A percentile compares a stretch with the other conserved stretches of the same genome.
phyloP scores from a whole-genome alignment of 2,797 vertebrate genomes.

The Muscicapa striata region DNA sequence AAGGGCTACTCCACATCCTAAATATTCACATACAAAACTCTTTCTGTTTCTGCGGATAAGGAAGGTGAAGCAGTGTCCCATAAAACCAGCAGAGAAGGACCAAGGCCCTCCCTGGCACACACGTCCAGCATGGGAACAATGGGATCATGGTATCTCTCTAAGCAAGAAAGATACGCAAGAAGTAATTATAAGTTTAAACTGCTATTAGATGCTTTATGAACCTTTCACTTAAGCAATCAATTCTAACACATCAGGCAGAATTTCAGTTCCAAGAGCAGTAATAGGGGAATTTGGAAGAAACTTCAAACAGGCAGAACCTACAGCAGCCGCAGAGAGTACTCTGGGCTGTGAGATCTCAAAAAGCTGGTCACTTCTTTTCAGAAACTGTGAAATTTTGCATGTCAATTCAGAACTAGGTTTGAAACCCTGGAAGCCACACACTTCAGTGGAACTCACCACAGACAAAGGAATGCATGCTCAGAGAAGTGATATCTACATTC shows the following conservation, averaged over 20 bases:
- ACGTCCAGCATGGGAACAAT: rapidly evolving
- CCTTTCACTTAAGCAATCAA: neutral
- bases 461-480: rapidly evolving
- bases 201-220: neutral
- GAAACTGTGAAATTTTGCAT: neutral
- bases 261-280: neutral
- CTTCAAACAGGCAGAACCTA: neutral
- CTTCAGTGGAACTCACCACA: neutral
- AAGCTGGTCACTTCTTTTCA: neutral
- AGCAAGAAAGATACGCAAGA: neutral
- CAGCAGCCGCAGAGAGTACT: neutral
- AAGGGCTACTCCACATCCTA: neutral
- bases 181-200: neutral
- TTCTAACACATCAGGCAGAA: neutral
- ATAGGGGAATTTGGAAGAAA: neutral
- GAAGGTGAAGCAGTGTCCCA: neutral
- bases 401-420: neutral
- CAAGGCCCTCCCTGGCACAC: neutral
- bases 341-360: neutral
- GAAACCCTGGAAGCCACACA: neutral
- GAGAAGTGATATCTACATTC: neutral
- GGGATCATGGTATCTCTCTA: neutral
- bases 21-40: neutral
- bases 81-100: neutral
- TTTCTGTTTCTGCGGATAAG: neutral